Conservation (phyloP, 2,888 invertebrate species). For the Dynastes hyllus region DNA sequence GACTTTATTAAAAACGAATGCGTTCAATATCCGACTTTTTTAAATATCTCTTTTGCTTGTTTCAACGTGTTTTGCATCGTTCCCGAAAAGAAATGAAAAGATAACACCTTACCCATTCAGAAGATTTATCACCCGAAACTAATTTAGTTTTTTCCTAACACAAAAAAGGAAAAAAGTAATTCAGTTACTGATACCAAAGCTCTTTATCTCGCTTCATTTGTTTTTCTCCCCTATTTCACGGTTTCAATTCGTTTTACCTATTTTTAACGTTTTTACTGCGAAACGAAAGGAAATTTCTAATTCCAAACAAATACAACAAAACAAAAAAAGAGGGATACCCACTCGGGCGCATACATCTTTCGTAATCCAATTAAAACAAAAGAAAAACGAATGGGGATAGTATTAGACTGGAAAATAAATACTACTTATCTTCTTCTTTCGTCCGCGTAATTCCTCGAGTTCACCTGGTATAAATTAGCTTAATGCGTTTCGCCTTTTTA, state of each 20-base stretch:
- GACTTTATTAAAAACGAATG: too few relatives aligned
- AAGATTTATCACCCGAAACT: too few relatives aligned
- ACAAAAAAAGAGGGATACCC: not conserved
- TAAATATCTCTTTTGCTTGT: too few relatives aligned
- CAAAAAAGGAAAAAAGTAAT: not conserved
- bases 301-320: not conserved
- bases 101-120: too few relatives aligned
- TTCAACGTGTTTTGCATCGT: too few relatives aligned
- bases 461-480: slow-evolving; percentile 15
- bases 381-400: not conserved
- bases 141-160: too few relatives aligned
- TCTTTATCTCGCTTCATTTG: not conserved
- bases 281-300: not conserved
- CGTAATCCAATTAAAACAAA: slow-evolving; percentile 23
- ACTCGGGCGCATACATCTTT: not conserved
- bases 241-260: not conserved
- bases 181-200: not conserved
- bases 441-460: slow-evolving; percentile 6
- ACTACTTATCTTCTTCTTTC: slow-evolving; percentile 20
- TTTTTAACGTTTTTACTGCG: not conserved
- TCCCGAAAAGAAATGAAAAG: too few relatives aligned
- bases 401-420: slow-evolving; percentile 12
- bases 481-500: slow-evolving; percentile 11
- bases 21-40: too few relatives aligned
- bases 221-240: not conserved